phyloP scores from a whole-genome alignment of 53 echinoderm and acorn worm genomes.

The Echinarachnius parma region DNA sequence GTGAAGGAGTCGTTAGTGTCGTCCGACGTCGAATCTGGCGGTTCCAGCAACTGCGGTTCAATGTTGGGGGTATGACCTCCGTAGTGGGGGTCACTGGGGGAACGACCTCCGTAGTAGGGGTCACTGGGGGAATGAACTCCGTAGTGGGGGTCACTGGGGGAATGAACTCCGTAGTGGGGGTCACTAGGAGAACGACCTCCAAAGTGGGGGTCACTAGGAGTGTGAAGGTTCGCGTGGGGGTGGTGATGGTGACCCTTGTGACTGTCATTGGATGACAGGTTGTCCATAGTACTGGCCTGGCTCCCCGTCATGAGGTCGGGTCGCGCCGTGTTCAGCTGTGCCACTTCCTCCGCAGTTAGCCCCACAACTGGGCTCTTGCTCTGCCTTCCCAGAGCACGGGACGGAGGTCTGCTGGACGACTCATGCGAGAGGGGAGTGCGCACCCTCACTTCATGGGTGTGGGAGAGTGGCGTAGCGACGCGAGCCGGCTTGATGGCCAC shows the following conservation, averaged over 20 bases:
- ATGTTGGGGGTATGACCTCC: conserved; percentile 36
- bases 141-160: background rate
- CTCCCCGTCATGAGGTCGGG: conserved; percentile 90
- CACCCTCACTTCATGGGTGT: no score
- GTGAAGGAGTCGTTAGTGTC: conserved; percentile 97
- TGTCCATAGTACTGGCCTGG: conserved; percentile 90
- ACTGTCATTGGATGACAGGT: conserved; percentile 72
- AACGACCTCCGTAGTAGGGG: conserved; percentile 10
- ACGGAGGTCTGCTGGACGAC: conserved; percentile 24
- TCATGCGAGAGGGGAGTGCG: conserved; percentile 51
- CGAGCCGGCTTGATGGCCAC: conserved; percentile 28
- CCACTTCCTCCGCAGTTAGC: conserved; percentile 87
- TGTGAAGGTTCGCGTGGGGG: no score
- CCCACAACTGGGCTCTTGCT: conserved; percentile 59
- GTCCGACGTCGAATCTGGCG: conserved; percentile 80
- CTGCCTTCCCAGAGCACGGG: conserved; percentile 29
- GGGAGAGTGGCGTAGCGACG: conserved; percentile 5
- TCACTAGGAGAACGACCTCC: no score
- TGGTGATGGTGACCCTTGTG: conserved; percentile 3
- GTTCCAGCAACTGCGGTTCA: conserved; percentile 69
- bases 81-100: background rate
- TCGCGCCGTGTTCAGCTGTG: conserved; percentile 78
- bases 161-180: background rate
- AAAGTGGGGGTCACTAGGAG: background rate
- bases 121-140: conserved; percentile 17